These are phyloP conservation scores for Shargacucullia verbasci DNA, from an alignment of 2,888 invertebrate genomes.

Conservation along the genomic window DNA sequence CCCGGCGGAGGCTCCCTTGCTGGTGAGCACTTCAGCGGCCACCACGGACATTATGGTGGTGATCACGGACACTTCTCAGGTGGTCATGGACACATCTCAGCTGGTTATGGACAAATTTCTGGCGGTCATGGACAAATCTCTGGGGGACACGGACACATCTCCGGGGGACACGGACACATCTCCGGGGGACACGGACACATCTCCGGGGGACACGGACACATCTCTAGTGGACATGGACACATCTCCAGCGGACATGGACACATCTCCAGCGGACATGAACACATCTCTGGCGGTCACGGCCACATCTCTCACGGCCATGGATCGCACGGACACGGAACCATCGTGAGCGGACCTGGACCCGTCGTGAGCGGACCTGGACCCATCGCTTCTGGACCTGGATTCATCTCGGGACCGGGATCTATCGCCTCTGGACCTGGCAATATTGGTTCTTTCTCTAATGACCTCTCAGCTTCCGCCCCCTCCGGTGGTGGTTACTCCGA, in stretches of 20 bases:
- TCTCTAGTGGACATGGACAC: neutral
- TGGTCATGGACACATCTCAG: constrained; percentile 18
- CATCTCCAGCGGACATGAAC: neutral
- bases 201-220: neutral
- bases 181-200: constrained; percentile 2
- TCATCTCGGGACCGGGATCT: constrained; percentile 16
- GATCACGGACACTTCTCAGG: constrained; percentile 1
- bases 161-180: neutral
- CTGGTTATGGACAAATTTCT: no score
- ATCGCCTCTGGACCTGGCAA: constrained; percentile 12
- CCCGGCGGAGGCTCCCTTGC: constrained; percentile 45
- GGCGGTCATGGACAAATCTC: neutral
- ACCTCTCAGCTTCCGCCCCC: constrained; percentile 26
- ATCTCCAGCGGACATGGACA: neutral
- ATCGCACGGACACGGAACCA: constrained; percentile 18
- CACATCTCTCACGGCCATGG: constrained; percentile 1
- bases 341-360: constrained; percentile 38
- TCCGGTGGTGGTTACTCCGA: constrained; percentile 39
- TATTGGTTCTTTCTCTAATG: constrained; percentile 24
- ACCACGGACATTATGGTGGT: neutral
- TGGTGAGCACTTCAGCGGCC: constrained; percentile 11
- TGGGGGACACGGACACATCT: neutral
- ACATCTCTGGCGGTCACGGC: neutral
- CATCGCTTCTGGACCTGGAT: constrained; percentile 30
- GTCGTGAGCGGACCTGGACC: constrained; percentile 34